Evolutionary conservation across 1,140 invertebrate genomes (phyloP).

Genomic region (Cherax quadricarinatus): DNA sequence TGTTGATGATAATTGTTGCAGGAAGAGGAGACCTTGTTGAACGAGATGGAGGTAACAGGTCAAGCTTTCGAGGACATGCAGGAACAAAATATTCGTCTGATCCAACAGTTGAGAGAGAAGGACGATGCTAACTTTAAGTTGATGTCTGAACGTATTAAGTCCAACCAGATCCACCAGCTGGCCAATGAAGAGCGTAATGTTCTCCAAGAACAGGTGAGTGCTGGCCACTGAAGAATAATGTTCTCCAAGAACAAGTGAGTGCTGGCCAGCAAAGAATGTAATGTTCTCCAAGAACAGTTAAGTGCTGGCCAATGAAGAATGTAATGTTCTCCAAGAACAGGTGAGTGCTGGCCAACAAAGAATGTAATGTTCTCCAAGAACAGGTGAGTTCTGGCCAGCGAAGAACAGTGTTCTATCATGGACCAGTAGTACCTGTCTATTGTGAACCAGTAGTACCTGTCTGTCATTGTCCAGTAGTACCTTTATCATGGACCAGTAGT

Average conservation of each 20-base stretch:
- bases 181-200: slow-evolving; percentile 95
- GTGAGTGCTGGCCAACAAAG: slow-evolving; percentile 90
- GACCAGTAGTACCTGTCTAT: too few species aligned
- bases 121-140: slow-evolving; percentile 99
- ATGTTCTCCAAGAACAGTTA: slow-evolving; percentile 92
- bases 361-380: slow-evolving; percentile 87
- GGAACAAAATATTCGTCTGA: slow-evolving; percentile 96
- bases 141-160: slow-evolving; percentile 98
- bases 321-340: slow-evolving; percentile 92
- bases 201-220: slow-evolving; percentile 88
- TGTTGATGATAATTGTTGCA: slow-evolving; percentile 75
- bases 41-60: slow-evolving; percentile 99
- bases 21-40: slow-evolving; percentile 97
- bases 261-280: slow-evolving; percentile 94
- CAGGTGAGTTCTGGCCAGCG: too few species aligned
- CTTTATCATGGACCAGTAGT: too few species aligned
- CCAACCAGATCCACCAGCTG: slow-evolving; percentile 96
- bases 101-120: slow-evolving; percentile 97
- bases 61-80: slow-evolving; percentile 99
- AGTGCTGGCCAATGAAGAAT: slow-evolving; percentile 91
- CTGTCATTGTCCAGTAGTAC: too few species aligned
- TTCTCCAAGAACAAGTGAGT: slow-evolving; percentile 89
- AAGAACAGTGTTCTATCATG: too few species aligned
- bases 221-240: slow-evolving; percentile 93
- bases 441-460: too few species aligned